Conservation (phyloP, 2,888 invertebrate genomes). For the Epirrhoe alternata region DNA sequence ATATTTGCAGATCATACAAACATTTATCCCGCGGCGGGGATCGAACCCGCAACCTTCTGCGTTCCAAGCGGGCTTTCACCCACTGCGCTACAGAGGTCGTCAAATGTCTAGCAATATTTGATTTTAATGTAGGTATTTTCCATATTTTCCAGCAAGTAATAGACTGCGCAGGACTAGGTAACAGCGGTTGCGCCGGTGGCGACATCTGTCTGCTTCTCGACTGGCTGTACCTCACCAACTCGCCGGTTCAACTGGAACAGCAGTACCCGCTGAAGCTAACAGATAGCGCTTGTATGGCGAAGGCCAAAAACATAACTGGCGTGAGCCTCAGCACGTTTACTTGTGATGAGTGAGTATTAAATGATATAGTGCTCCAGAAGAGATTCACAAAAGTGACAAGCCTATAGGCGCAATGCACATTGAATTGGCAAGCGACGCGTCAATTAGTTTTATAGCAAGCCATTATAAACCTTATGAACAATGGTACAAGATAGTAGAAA, state of each 20-base stretch:
- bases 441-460: no score
- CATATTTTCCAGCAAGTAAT: slow-evolving; percentile 86
- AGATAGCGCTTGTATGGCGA: slow-evolving; percentile 73
- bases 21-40: not conserved
- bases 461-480: no score
- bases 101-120: no score
- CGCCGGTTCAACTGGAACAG: slow-evolving; percentile 82
- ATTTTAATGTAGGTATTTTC: no score
- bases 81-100: no score
- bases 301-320: slow-evolving; percentile 68
- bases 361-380: no score
- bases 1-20: not conserved
- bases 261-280: slow-evolving; percentile 87
- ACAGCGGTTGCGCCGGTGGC: slow-evolving; percentile 92
- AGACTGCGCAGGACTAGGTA: slow-evolving; percentile 90
- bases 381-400: no score
- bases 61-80: no score
- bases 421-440: no score
- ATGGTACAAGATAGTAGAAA: no score
- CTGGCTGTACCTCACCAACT: slow-evolving; percentile 87
- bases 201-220: slow-evolving; percentile 91
- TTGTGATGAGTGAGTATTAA: slow-evolving; percentile 89
- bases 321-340: slow-evolving; percentile 83
- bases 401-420: no score
- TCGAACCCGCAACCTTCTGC: no score